Base-by-base conservation (phyloP, 2,797 vertebrate species). In the Sandelia bainsii region DNA sequence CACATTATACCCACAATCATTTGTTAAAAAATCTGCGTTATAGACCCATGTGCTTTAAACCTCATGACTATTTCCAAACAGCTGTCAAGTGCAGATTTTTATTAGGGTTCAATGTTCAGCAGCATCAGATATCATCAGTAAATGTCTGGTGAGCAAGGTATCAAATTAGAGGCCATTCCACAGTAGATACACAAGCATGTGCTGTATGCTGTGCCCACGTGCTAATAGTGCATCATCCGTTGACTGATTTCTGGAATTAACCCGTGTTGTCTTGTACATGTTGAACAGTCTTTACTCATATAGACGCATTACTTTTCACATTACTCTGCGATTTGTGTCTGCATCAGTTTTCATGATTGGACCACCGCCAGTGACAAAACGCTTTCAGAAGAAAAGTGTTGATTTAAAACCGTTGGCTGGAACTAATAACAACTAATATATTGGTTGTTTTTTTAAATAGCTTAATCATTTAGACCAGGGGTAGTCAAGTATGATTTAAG, bases 1-100 rank as follows among this genome's bases (percentile, higher is more conserved):
- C 23, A 40, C 27, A 29, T 71, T 49, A 23, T 64, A 10, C 42
- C 37, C 60, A 53, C 46, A 69, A 61, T 84, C 60, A 48, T 59
- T 77, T 34, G 22, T 59, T 50, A 44, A 82, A n/a, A 68, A 81
- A 73, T 80, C 65, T 51, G 48, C 57, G 51, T 29, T 51, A 52
- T 49, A n/a, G 50, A 23, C 42, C 19, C 62, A 52, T 69, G 51
- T 62, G 72, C 44, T 75, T 22, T 20, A 32, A 45, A 68, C 59
- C 71, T 68, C 46, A 54, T 74, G 74, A 78, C 65, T 29, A 11
- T 69, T 75, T 83, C 49, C 69, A 67, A 62, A 73, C 13, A 6
- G 29, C 34, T 79, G 68, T 69, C 45, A 51, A 68, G 49, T 53
- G 50, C 46, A 53, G 48, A 17, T 56, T 71, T 62, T 23, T 54